Base-by-base conservation (phyloP, 2,888 invertebrate genomes). In the Agrotis ipsilon region DNA sequence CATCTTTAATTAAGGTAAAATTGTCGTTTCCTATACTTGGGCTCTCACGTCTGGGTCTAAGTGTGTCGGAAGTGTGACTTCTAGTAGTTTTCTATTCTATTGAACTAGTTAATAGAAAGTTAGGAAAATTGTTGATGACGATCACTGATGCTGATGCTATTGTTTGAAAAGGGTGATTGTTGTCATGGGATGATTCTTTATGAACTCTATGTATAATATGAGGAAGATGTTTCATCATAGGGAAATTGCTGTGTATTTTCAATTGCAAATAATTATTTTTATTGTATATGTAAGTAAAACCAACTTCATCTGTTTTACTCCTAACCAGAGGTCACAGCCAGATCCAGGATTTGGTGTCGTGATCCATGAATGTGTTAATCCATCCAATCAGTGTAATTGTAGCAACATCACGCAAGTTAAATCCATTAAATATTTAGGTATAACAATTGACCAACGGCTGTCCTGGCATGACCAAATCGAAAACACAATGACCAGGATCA, bases 51-150 rank as follows among this genome's bases (percentile, higher is more conserved):
- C 68, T 67, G 32, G 72, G 62, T 54, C 18, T 58, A 75, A 73
- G 73, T 78, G 61, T 77, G 85, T 91, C 92, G 93, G 93, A 94
- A 93, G 91, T 87, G 58, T 84, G 72, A 57, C 86, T 82, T 82
- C 86, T 75, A 88, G 86, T 88, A 88, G 86, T 88, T 91, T 89
- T 88, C 87, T 86, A 86, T 87, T 88, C 87, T 85, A 85, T 86
- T 77, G 73, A 74, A 85, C 82, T 84, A 86, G 72, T 75, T 84
- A 85, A 71, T 75, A 86, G 85, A 85, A 85, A 86, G 85, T 78
- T 72, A 74, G 63, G 77, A 84, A 85, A 80, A 80, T 66, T 67
- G 66, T 67, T 55, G 62, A 87, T 75, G 87, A 39, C 52, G 3
- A 63, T 75, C 55, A 69, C 67, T 21, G 1, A 39, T 39, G 39